A percentile compares a stretch with the other conserved stretches of the same genome.
phyloP scores from a whole-genome alignment of 2,113 vertebrate genomes.

The Fregetta grallaria region DNA sequence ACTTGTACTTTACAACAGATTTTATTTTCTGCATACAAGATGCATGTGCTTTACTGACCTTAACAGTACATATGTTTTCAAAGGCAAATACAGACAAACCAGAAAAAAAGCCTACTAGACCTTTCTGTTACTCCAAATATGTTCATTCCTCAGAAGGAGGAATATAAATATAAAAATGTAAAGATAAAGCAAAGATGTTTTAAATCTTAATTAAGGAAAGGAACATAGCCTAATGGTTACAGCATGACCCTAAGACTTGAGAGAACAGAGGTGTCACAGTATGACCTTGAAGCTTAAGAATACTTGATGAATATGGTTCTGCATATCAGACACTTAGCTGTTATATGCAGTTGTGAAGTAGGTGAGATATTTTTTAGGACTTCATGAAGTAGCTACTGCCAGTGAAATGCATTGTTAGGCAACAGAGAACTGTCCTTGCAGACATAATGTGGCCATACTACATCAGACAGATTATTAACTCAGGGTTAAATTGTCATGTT shows the following conservation, averaged over 20 bases:
- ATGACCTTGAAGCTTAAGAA: not conserved
- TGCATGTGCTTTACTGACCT: not conserved
- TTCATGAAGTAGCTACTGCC: not conserved
- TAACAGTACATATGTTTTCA: not conserved
- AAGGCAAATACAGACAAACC: slow-evolving; percentile 11
- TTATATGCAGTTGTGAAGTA: not conserved
- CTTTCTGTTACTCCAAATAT: not conserved
- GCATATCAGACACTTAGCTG: not conserved
- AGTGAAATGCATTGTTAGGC: not conserved
- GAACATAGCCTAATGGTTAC: not conserved
- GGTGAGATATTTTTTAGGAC: not conserved
- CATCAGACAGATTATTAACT: not conserved
- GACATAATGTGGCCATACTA: not conserved
- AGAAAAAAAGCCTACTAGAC: not conserved
- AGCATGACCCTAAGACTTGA: not conserved
- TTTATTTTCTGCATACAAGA: slow-evolving; percentile 51
- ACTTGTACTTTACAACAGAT: not conserved
- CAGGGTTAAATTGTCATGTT: not conserved
- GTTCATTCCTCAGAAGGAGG: not conserved
- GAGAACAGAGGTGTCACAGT: not conserved
- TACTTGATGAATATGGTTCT: not conserved
- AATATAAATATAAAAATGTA: slow-evolving; percentile 7
- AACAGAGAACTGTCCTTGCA: not conserved
- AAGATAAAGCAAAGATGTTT: not conserved
- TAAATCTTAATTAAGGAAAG: not conserved